phyloP scores from a whole-genome alignment of 1,140 invertebrate species.

The Bradynema listronoti region DNA sequence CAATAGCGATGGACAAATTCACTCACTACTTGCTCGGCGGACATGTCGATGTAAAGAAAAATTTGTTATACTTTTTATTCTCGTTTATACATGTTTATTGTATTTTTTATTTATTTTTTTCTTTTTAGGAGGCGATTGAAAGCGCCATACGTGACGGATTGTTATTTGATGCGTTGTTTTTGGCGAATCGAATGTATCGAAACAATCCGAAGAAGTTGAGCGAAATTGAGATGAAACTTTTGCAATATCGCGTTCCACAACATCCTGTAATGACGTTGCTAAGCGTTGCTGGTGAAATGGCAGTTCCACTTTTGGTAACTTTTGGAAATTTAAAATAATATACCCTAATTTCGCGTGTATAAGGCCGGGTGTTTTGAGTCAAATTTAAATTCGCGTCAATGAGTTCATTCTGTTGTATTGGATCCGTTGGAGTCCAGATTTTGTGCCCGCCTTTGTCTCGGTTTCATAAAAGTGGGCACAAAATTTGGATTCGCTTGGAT shows the following conservation, averaged over 20 bases:
- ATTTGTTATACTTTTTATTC: constrained; percentile 9
- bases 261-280: constrained; percentile 40
- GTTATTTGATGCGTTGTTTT: constrained; percentile 41
- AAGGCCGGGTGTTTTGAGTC: no score
- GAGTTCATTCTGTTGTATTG: no score
- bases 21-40: constrained; percentile 38
- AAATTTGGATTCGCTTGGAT: no score
- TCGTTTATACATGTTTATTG: not conserved
- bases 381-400: no score
- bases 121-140: constrained; percentile 41
- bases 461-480: no score
- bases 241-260: constrained; percentile 26
- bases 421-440: no score
- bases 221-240: constrained; percentile 27
- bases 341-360: no score
- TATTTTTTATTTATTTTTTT: not conserved
- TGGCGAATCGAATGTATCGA: constrained; percentile 37
- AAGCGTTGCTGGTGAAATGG: constrained; percentile 35
- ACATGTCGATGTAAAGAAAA: constrained; percentile 32
- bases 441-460: no score
- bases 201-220: constrained; percentile 30
- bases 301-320: constrained; percentile 43
- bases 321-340: not conserved
- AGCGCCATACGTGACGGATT: constrained; percentile 36
- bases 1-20: constrained; percentile 30